phyloP scores from a whole-genome alignment of 1,140 invertebrate genomes.

The Globodera rostochiensis region DNA sequence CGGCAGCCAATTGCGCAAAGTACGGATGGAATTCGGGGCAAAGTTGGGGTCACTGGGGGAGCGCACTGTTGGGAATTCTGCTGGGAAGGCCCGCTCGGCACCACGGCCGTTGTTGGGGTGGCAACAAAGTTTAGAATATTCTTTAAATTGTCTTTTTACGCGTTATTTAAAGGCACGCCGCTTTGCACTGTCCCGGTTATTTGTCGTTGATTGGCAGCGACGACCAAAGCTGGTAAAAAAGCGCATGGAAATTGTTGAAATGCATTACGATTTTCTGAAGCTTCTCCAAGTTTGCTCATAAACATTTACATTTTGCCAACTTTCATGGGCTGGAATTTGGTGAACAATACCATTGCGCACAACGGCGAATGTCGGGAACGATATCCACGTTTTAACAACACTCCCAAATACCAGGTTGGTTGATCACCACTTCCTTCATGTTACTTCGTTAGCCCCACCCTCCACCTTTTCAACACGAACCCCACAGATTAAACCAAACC shows the following conservation, averaged over 20 bases:
- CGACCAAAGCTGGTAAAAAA: conserved; percentile 85
- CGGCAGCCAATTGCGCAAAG: conserved; percentile 97
- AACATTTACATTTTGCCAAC: not conserved
- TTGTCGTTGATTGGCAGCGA: conserved; percentile 89
- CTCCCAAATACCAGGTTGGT: conserved; percentile 85
- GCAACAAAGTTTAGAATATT: conserved; percentile 77
- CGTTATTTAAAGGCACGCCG: conserved; percentile 67
- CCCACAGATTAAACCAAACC: not conserved
- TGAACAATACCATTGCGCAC: conserved; percentile 93
- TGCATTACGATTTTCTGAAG: not conserved
- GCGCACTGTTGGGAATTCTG: conserved; percentile 97
- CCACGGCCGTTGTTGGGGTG: conserved; percentile 90
- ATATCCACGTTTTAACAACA: conserved; percentile 92
- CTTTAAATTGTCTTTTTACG: no score
- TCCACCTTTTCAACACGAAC: not conserved
- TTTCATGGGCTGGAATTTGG: conserved; percentile 83
- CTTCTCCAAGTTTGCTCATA: not conserved
- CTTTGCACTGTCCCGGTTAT: conserved; percentile 86
- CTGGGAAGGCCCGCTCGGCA: conserved; percentile 96
- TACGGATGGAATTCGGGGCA: conserved; percentile 81
- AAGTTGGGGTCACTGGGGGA: conserved; percentile 80
- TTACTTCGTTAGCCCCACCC: not conserved
- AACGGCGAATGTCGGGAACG: conserved; percentile 93
- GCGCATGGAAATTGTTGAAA: not conserved
- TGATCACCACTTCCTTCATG: conserved; percentile 58